A percentile compares a stretch with the other conserved stretches of the same genome.
These are phyloP conservation scores for Donacobius atricapilla DNA, from an alignment of 2,113 vertebrate species.

Conservation along the genomic window DNA sequence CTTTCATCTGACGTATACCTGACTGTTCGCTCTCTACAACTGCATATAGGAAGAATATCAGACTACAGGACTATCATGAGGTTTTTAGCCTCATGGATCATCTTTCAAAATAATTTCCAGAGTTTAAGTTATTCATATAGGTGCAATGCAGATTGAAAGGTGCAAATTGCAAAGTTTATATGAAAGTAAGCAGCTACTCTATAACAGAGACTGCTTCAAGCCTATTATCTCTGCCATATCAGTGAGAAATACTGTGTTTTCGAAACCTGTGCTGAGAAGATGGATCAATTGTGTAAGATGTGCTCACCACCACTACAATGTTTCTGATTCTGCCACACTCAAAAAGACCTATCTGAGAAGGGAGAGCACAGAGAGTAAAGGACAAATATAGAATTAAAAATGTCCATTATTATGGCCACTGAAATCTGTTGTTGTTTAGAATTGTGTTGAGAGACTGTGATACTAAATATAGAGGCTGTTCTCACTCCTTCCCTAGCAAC, in stretches of 20 bases:
- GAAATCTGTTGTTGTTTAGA: not conserved
- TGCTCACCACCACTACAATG: not conserved
- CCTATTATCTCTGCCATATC: not conserved
- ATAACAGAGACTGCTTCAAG: not conserved
- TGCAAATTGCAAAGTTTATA: not conserved
- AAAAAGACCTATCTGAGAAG: not conserved
- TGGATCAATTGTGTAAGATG: not conserved
- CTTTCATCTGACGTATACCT: not conserved
- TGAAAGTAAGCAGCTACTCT: not conserved
- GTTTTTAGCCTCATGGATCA: not conserved
- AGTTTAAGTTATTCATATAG: not conserved
- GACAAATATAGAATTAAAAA: not conserved
- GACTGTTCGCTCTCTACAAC: not conserved
- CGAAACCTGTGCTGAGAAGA: not conserved
- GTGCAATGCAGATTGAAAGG: not conserved
- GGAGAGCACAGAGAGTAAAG: not conserved
- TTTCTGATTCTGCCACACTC: not conserved
- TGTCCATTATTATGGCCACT: not conserved
- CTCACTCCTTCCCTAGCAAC: constrained; percentile 10
- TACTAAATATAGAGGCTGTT: constrained; percentile 9
- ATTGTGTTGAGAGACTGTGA: not conserved
- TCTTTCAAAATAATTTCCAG: not conserved
- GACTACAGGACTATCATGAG: not conserved
- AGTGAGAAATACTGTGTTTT: not conserved
- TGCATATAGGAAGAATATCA: not conserved